A percentile compares a stretch with the other conserved stretches of the same genome.
Conservation (phyloP, 1,140 invertebrate genomes). For the Trachymyrmex cornetzi region DNA sequence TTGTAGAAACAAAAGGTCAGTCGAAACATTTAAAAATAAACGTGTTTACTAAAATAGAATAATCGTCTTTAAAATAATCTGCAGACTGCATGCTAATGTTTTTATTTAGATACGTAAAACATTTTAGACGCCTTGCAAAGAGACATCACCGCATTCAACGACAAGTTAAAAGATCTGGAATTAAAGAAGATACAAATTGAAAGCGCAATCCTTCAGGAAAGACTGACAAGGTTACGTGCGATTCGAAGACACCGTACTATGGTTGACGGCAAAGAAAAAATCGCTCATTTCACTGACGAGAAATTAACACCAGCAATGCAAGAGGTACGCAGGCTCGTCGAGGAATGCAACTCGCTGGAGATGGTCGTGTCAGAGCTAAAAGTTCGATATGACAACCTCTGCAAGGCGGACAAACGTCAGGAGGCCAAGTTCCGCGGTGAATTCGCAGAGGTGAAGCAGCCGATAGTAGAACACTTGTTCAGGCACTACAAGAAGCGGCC, state of each 20-base stretch:
- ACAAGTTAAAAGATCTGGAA: conserved; percentile 87
- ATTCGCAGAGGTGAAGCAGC: conserved; percentile 80
- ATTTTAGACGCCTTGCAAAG: conserved; percentile 85
- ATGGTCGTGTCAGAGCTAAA: conserved; percentile 68
- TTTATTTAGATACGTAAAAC: neutral
- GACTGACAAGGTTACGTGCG: conserved; percentile 68
- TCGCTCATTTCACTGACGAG: conserved; percentile 34
- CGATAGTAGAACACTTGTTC: conserved; percentile 77
- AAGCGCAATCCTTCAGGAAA: conserved; percentile 88
- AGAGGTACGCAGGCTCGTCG: conserved; percentile 6
- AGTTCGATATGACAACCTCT: conserved; percentile 75
- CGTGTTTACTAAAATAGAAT: conserved; percentile 14
- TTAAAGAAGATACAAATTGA: conserved; percentile 88
- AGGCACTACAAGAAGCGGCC: conserved; percentile 80
- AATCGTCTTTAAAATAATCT: conserved; percentile 12
- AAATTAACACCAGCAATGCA: conserved; percentile 35
- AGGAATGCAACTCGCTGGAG: conserved; percentile 65
- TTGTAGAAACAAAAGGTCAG: conserved; percentile 85
- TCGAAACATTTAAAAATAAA: conserved; percentile 13
- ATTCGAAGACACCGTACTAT: conserved; percentile 42
- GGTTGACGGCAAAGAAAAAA: conserved; percentile 52
- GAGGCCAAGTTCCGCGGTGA: conserved; percentile 86
- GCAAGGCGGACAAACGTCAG: conserved; percentile 83
- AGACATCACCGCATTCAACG: conserved; percentile 88
- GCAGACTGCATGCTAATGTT: neutral